phyloP scores from a whole-genome alignment of 92 coral and sea anemone species.

The Phenganax marumi region DNA sequence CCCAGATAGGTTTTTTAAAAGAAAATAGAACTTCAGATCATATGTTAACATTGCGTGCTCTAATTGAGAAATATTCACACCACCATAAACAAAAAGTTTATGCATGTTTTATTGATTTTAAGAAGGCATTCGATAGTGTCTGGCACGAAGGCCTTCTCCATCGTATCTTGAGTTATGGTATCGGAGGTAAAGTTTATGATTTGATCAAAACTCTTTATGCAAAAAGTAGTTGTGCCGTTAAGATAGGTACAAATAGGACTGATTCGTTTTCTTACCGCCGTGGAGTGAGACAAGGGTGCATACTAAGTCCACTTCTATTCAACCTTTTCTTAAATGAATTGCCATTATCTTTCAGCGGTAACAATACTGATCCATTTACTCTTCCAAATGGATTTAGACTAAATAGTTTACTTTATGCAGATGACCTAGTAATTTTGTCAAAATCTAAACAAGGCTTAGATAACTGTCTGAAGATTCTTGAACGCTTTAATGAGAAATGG shows the following conservation, averaged over 20 bases:
- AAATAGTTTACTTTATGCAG: slow-evolving; percentile 34
- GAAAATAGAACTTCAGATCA: slow-evolving; percentile 43
- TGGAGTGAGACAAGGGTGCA: background rate
- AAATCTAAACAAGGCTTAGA: slow-evolving; percentile 18
- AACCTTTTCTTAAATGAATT: slow-evolving; percentile 13
- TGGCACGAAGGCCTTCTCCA: background rate
- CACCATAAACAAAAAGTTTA: too few species aligned
- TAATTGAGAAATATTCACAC: background rate
- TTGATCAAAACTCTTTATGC: background rate
- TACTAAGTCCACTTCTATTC: background rate
- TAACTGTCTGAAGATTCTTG: slow-evolving; percentile 12
- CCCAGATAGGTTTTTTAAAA: background rate
- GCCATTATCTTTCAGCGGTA: background rate
- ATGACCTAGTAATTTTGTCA: slow-evolving; percentile 24
- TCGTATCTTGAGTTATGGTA: background rate
- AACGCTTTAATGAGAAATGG: slow-evolving; percentile 11
- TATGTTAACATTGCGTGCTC: slow-evolving; percentile 39
- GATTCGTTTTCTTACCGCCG: background rate
- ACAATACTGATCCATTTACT: slow-evolving; percentile 15
- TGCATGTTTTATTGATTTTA: background rate
- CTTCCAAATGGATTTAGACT: slow-evolving; percentile 7
- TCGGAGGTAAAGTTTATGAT: background rate
- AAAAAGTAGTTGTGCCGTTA: background rate
- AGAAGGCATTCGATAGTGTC: slow-evolving; percentile 7
- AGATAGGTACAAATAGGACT: background rate